Conservation (phyloP, 1,140 invertebrate genomes). For the Lucilia cuprina region DNA sequence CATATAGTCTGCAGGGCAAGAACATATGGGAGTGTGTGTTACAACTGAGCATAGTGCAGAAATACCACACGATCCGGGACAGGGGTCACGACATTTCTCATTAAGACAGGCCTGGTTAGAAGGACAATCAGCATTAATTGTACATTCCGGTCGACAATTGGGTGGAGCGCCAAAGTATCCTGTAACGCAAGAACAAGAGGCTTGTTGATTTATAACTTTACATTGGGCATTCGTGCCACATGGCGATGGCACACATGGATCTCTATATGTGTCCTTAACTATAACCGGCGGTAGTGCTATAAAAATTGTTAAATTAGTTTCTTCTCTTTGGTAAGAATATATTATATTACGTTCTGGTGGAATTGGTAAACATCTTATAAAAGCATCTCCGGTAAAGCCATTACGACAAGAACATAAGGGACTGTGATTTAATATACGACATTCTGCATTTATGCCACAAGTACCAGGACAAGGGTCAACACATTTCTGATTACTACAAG, state of each 20-base stretch:
- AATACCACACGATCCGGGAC: slow-evolving; percentile 79
- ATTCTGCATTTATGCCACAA: slow-evolving; percentile 80
- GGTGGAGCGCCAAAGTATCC: slow-evolving; percentile 77
- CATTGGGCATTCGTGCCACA: slow-evolving; percentile 83
- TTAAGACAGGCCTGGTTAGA: slow-evolving; percentile 72
- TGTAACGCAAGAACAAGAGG: slow-evolving; percentile 77
- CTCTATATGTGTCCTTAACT: slow-evolving; percentile 70
- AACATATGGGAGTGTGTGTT: slow-evolving; percentile 85
- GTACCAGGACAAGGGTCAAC: slow-evolving; percentile 83
- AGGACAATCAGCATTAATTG: slow-evolving; percentile 78
- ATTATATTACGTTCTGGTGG: slow-evolving; percentile 45
- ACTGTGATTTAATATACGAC: slow-evolving; percentile 83
- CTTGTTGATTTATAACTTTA: slow-evolving; percentile 70
- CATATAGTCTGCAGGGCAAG: slow-evolving; percentile 75
- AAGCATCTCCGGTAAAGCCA: slow-evolving; percentile 83
- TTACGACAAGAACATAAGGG: slow-evolving; percentile 80
- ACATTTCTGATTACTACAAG: slow-evolving; percentile 84
- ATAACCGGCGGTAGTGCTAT: slow-evolving; percentile 49
- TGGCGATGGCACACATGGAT: slow-evolving; percentile 76
- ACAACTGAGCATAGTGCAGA: slow-evolving; percentile 84
- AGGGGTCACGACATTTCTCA: slow-evolving; percentile 79
- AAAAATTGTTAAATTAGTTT: slow-evolving; percentile 49
- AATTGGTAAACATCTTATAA: slow-evolving; percentile 71
- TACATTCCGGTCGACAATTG: slow-evolving; percentile 79
- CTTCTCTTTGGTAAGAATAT: neutral